These are phyloP conservation scores for Halocynthia aurantium DNA, from an alignment of 23 tunicate species.

Conservation along the genomic window DNA sequence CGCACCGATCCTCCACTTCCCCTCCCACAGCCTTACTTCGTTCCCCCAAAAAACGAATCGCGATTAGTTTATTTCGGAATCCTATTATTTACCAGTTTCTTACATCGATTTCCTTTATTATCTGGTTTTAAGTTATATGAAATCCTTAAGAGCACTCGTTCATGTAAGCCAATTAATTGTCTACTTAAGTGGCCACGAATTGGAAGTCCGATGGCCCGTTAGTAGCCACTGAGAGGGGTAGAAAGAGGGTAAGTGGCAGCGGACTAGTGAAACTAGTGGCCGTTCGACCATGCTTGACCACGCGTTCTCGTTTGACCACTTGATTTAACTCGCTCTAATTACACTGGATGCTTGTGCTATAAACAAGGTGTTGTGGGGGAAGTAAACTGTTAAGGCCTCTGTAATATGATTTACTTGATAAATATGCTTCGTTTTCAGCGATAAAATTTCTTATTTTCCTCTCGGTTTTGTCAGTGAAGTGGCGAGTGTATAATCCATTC, in stretches of 20 bases:
- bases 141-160: too few species aligned
- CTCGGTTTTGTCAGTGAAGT: not conserved
- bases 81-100: too few species aligned
- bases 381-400: not conserved
- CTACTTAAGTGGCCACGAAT: not conserved
- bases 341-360: not conserved
- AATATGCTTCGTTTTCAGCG: not conserved
- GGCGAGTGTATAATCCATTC: not conserved
- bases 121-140: too few species aligned
- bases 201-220: constrained; percentile 13
- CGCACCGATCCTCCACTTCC: too few species aligned
- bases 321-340: constrained; percentile 1
- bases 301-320: constrained; percentile 11
- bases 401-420: not conserved
- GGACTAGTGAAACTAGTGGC: constrained; percentile 9
- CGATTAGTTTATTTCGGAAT: too few species aligned
- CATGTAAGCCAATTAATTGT: constrained; percentile 13
- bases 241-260: constrained; percentile 14
- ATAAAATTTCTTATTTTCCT: not conserved
- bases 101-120: too few species aligned
- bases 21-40: too few species aligned
- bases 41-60: too few species aligned
- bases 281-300: constrained; percentile 12
- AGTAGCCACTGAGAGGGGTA: not conserved
- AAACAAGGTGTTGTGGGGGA: not conserved